These are phyloP conservation scores for Pyrocoelia pectoralis DNA, from an alignment of 2,888 invertebrate species.

Conservation along the genomic window DNA sequence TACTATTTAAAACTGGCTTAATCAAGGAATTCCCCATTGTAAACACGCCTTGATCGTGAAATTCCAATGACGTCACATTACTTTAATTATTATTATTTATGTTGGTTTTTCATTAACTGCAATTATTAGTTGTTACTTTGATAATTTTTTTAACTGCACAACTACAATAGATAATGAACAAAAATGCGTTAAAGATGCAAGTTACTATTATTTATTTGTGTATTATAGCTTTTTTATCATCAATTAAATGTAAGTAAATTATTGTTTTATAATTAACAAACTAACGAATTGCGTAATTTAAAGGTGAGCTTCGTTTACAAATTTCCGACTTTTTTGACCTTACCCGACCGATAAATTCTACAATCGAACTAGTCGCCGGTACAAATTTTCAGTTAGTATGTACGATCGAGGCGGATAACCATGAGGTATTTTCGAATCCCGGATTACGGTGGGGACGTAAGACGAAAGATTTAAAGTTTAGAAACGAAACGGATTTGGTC, in stretches of 20 bases:
- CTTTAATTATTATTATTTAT: background rate
- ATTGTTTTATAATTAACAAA: background rate
- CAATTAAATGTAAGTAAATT: background rate
- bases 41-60: conserved; percentile 4
- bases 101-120: too few species aligned
- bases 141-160: too few species aligned
- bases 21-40: background rate
- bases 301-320: conserved; percentile 9
- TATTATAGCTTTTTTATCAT: background rate
- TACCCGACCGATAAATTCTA: background rate
- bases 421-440: background rate
- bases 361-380: background rate
- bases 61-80: conserved; percentile 13
- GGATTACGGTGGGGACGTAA: background rate
- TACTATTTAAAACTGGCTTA: too few species aligned
- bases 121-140: too few species aligned
- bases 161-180: background rate
- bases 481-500: conserved; percentile 1
- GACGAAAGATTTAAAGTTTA: conserved; percentile 2
- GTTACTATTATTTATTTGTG: background rate
- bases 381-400: background rate
- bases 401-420: background rate
- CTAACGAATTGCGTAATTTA: background rate
- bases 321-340: background rate
- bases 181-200: conserved; percentile 4